Evolutionary conservation across 2,113 vertebrate genomes (phyloP), one percentile per base, ranked within the genome.

Genomic region (Charadrius vociferus): DNA sequence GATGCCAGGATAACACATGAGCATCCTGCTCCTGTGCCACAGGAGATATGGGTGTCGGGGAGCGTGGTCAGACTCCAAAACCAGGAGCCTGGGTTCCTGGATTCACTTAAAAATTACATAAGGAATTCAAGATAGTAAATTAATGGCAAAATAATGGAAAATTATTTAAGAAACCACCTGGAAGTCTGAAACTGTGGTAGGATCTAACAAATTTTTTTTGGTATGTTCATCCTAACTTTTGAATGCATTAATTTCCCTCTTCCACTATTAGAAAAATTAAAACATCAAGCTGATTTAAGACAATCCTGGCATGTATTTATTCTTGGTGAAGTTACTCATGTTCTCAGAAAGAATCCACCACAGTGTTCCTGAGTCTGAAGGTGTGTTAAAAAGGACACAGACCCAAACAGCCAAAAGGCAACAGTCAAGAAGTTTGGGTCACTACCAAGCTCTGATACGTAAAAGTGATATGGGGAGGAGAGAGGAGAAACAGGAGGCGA

Each of bases 21-120:
- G 34, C 47, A 45, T 63, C 66, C 66, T 0, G 4, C 61, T 81
- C 68, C 70, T 37, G 41, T 4, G 1, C 30, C 72, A 9, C 49
- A 12, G n/a, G 22, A 61, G 29, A 13, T 24, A 14, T 0, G 4
- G 29, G 15, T 39, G 20, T 17, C 1, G 0, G 45, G 30, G 45
- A 81, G 9, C 1, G 4, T 7, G 45, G 20, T 20, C 67, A 74
- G 34, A 10, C 19, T 45, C 70, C 29, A 30, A 75, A 85, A 22
- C 17, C 36, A 52, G 53, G 36, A 83, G 29, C 15, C 14, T 37
- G 15, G 7, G 12, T 4, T 58, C 29, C 56, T 71, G 61, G 19
- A 32, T 39, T 10, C 20, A 18, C 63, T 68, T 86, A 20, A 63
- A 81, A 70, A 72, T 12, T 8, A 66, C 24, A 29, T 62, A 37